Evolutionary conservation across 53 echinoderm and acorn worm genomes (phyloP).

Genomic region (Paelopatides confundens): DNA sequence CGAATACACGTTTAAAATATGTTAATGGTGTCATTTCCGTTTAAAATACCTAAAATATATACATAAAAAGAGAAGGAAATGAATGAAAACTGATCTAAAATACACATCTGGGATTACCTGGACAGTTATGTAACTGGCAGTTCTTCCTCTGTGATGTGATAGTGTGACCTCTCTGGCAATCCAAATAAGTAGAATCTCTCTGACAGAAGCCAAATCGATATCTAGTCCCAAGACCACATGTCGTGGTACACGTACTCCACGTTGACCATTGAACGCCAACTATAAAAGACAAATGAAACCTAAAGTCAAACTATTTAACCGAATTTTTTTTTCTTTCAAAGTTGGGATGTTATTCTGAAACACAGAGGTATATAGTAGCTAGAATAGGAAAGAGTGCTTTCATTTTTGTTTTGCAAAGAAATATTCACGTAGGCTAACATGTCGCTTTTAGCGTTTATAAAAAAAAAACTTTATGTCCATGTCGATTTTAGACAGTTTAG

Average conservation of each 20-base stretch:
- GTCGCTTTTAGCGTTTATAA: no score
- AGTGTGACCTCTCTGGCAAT: conserved; percentile 76
- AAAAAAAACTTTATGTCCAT: no score
- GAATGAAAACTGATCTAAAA: background rate
- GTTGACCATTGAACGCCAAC: conserved; percentile 83
- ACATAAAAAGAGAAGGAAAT: background rate
- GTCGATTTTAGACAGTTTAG: no score
- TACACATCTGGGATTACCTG: conserved; percentile 2
- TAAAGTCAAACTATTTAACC: no score
- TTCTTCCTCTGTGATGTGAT: conserved; percentile 69
- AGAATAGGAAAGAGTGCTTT: no score
- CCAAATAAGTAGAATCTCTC: conserved; percentile 63
- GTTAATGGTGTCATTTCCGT: background rate
- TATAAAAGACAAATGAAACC: conserved; percentile 1
- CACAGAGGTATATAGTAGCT: no score
- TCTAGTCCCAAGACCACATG: conserved; percentile 89
- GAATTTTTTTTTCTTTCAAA: no score
- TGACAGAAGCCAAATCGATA: conserved; percentile 83
- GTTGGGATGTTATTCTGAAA: no score
- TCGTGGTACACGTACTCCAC: conserved; percentile 90
- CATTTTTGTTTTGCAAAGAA: background rate
- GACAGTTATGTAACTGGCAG: conserved; percentile 16
- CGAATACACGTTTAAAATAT: no score
- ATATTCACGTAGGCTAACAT: no score
- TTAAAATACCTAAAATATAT: background rate